A percentile compares a stretch with the other conserved stretches of the same genome.
These are phyloP conservation scores for Brachystomella parvula DNA, from an alignment of 1,140 invertebrate species.

Conservation along the genomic window DNA sequence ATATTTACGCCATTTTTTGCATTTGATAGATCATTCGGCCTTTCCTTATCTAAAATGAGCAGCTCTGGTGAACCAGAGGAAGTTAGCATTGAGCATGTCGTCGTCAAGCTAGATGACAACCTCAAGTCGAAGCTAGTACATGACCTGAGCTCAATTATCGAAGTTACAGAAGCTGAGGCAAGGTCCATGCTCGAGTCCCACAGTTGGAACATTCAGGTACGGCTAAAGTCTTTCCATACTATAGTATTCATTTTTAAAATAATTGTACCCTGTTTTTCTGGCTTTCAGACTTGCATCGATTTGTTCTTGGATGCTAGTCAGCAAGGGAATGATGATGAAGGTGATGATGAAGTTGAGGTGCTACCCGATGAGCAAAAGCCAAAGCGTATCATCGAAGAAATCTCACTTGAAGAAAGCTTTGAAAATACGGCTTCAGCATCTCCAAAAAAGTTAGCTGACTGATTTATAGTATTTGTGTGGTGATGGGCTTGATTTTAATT, in stretches of 20 bases:
- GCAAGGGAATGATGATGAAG: background rate
- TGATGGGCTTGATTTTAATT: background rate
- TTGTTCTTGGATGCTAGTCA: constrained; percentile 13
- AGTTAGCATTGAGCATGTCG: background rate
- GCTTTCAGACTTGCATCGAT: constrained; percentile 24
- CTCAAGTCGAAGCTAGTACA: constrained; percentile 22
- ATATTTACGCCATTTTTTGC: background rate
- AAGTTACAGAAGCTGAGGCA: constrained; percentile 14
- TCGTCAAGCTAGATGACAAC: constrained; percentile 27
- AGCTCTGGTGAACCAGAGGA: background rate
- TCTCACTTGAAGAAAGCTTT: background rate
- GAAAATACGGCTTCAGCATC: background rate
- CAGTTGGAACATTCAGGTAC: constrained; percentile 35
- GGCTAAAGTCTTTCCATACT: background rate
- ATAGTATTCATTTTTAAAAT: background rate
- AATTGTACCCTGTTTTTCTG: background rate
- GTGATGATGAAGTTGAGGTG: constrained; percentile 9
- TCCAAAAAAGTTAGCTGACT: background rate
- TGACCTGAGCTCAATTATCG: constrained; percentile 27
- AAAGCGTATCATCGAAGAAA: background rate
- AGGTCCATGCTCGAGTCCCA: constrained; percentile 14
- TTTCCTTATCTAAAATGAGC: background rate
- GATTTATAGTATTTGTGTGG: background rate
- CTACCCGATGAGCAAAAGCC: background rate
- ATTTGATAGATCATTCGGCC: background rate